phyloP scores from a whole-genome alignment of 2,888 invertebrate genomes.

The Pterobdella sp. region DNA sequence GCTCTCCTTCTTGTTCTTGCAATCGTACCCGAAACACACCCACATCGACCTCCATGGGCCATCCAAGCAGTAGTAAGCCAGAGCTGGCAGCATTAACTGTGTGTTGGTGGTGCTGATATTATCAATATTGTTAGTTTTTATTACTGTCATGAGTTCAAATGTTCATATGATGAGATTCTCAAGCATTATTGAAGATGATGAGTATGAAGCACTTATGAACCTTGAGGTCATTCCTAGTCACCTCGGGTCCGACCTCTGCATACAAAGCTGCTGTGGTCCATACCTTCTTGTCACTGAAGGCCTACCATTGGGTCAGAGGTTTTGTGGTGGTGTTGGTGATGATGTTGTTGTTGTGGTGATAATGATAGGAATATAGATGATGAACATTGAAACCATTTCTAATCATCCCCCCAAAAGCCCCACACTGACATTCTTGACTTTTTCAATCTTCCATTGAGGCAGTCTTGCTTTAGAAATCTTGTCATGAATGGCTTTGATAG shows the following conservation, averaged over 20 bases:
- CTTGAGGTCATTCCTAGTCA: constrained; percentile 15
- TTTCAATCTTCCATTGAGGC: constrained; percentile 14
- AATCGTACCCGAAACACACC: constrained; percentile 84
- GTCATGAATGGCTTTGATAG: constrained; percentile 45
- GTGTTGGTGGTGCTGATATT: too few relatives aligned
- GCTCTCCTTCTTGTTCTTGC: constrained; percentile 68
- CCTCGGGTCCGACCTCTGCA: constrained; percentile 18
- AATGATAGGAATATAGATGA: neutral
- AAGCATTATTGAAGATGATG: neutral
- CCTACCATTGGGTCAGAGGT: too few relatives aligned
- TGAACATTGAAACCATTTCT: neutral
- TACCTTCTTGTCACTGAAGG: constrained; percentile 16
- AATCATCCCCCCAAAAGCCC: neutral
- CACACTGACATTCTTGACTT: constrained; percentile 24
- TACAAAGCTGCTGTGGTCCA: constrained; percentile 7
- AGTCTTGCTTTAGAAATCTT: constrained; percentile 18
- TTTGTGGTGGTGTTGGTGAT: neutral
- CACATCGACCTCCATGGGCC: constrained; percentile 87
- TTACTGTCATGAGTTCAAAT: too few relatives aligned
- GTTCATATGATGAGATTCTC: too few relatives aligned
- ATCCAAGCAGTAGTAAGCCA: constrained; percentile 74
- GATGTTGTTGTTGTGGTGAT: neutral
- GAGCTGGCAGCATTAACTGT: constrained; percentile 63
- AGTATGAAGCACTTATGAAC: neutral
- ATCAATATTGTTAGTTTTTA: too few relatives aligned